Evolutionary conservation across 2,888 invertebrate genomes (phyloP).

Genomic region (Brachypalpus laphriformis): DNA sequence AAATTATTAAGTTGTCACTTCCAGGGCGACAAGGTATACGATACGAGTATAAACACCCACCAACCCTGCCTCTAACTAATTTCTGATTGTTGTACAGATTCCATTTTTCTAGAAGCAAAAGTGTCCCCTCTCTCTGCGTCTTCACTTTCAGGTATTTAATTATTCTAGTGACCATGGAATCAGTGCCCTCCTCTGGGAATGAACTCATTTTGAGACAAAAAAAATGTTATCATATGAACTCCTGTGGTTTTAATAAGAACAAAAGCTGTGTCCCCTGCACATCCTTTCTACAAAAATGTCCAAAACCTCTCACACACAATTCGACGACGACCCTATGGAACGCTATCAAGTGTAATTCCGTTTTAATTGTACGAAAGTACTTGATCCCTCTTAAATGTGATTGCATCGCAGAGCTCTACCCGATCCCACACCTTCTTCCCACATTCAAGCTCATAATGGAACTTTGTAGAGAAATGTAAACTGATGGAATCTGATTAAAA

Average conservation of each 20-base stretch:
- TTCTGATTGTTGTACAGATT: conserved; percentile 16
- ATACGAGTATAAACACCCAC: not conserved
- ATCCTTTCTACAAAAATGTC: not conserved
- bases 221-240: conserved; percentile 8
- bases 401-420: conserved; percentile 36
- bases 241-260: conserved; percentile 14
- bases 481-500: conserved; percentile 67
- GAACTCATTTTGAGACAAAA: not conserved
- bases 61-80: not conserved
- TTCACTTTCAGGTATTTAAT: conserved; percentile 35
- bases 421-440: not conserved
- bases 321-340: not conserved
- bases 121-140: not conserved
- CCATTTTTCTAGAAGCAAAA: not conserved
- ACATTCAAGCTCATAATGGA: conserved; percentile 45
- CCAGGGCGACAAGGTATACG: conserved; percentile 31
- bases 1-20: conserved; percentile 47
- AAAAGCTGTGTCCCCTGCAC: not conserved
- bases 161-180: not conserved
- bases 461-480: conserved; percentile 19
- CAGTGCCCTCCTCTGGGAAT: not conserved
- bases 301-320: not conserved
- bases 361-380: conserved; percentile 67
- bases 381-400: conserved; percentile 71
- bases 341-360: conserved; percentile 62